These are phyloP conservation scores for Rhorus exstirpatorius DNA, from an alignment of 2,888 invertebrate species.

Conservation along the genomic window DNA sequence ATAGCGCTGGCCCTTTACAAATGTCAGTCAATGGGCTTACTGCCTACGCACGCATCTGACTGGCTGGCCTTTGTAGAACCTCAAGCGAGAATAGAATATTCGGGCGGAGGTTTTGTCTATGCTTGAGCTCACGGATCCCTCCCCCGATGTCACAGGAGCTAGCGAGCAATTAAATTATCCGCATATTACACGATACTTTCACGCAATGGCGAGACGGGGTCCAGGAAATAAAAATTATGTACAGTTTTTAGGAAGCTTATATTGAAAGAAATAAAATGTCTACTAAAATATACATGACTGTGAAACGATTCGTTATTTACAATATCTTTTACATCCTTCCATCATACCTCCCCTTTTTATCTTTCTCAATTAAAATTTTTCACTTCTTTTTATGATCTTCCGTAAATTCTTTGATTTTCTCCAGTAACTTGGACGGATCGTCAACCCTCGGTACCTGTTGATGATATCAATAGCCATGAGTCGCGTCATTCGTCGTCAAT, in stretches of 20 bases:
- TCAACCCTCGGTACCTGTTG: constrained; percentile 94
- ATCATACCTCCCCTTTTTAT: constrained; percentile 68
- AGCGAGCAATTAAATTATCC: constrained; percentile 18
- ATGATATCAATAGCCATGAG: constrained; percentile 42
- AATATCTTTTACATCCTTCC: constrained; percentile 69
- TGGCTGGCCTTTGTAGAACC: constrained; percentile 99
- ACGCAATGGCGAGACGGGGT: constrained; percentile 18
- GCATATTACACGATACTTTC: constrained; percentile 14
- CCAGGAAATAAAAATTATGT: constrained; percentile 27
- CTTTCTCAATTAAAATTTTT: background rate
- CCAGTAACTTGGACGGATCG: constrained; percentile 91
- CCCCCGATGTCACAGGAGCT: background rate
- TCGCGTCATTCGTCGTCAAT: background rate
- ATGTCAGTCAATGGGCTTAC: constrained; percentile 98
- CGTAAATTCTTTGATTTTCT: constrained; percentile 90
- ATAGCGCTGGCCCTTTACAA: constrained; percentile 97
- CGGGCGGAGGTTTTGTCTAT: constrained; percentile 91
- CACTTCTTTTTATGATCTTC: constrained; percentile 89
- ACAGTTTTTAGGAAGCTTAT: constrained; percentile 63
- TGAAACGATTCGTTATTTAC: constrained; percentile 60
- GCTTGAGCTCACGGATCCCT: constrained; percentile 73
- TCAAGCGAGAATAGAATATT: constrained; percentile 93
- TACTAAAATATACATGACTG: constrained; percentile 62
- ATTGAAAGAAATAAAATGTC: constrained; percentile 54
- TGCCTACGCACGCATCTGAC: constrained; percentile 98